These are phyloP conservation scores for Neopipo cinnamomea DNA, from an alignment of 2,113 vertebrate species.

Conservation along the genomic window DNA sequence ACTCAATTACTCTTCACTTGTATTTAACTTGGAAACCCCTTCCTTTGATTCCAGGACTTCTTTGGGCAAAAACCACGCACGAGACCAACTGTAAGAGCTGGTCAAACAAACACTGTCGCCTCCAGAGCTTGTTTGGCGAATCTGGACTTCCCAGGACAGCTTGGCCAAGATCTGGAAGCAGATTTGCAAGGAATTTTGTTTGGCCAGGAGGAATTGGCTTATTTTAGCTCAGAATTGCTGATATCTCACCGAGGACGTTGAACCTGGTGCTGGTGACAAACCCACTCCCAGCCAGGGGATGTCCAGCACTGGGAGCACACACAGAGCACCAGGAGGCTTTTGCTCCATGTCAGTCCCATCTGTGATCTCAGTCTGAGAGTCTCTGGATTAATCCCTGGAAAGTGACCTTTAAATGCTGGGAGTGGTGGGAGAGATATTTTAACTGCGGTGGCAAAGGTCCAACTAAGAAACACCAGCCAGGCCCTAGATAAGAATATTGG, in stretches of 20 bases:
- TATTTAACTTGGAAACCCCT: background rate
- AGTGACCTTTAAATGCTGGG: constrained; percentile 35
- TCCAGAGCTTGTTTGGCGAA: background rate
- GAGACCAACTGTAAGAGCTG: background rate
- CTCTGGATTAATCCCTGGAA: background rate
- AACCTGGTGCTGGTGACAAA: background rate
- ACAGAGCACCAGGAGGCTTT: rapidly evolving
- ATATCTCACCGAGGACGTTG: rapidly evolving
- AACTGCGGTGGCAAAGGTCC: background rate
- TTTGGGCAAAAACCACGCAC: background rate
- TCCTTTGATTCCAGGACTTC: background rate
- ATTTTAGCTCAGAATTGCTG: background rate
- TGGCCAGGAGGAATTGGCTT: background rate
- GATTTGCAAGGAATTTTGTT: background rate
- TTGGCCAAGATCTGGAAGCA: background rate
- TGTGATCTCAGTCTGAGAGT: background rate
- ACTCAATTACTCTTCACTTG: background rate
- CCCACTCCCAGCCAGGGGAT: background rate
- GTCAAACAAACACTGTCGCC: background rate
- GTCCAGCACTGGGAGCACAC: background rate
- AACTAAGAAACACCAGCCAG: constrained; percentile 17
- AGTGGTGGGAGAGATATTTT: constrained; percentile 48
- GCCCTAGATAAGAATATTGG: constrained; percentile 39
- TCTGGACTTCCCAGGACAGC: background rate
- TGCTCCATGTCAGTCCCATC: rapidly evolving